Percentiles rank a stretch among this genome's conserved stretches.
Evolutionary conservation across 2,113 vertebrate species (phyloP).

Genomic region (Petaurus breviceps): DNA sequence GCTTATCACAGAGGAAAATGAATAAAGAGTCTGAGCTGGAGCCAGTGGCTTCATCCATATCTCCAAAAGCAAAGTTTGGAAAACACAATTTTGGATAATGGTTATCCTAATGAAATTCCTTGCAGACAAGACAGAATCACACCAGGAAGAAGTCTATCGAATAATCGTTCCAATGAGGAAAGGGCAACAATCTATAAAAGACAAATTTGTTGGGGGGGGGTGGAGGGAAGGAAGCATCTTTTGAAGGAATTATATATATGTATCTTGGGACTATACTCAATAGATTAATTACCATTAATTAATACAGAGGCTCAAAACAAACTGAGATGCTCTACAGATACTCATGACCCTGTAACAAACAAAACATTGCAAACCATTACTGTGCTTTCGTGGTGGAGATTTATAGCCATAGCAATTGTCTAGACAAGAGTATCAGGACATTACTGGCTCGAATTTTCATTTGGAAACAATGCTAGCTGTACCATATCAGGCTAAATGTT

Average conservation of each 20-base stretch:
- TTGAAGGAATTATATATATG: neutral
- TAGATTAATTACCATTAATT: slow-evolving; percentile 70
- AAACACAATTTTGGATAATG: slow-evolving; percentile 52
- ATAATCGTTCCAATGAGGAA: slow-evolving; percentile 34
- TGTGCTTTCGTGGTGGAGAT: slow-evolving; percentile 54
- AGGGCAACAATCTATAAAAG: slow-evolving; percentile 65
- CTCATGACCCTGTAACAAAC: slow-evolving; percentile 39
- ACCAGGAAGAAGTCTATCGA: slow-evolving; percentile 49
- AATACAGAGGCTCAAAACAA: slow-evolving; percentile 65
- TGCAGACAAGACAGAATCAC: slow-evolving; percentile 67
- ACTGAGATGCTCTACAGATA: slow-evolving; percentile 62
- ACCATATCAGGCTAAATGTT: slow-evolving; percentile 59
- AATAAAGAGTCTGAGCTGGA: neutral
- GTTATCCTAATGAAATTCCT: slow-evolving; percentile 68
- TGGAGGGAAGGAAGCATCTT: slow-evolving; percentile 30
- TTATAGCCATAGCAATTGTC: slow-evolving; percentile 70
- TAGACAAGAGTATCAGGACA: slow-evolving; percentile 74
- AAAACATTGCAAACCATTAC: slow-evolving; percentile 65
- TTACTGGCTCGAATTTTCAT: slow-evolving; percentile 66
- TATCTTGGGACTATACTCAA: slow-evolving; percentile 31
- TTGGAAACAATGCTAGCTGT: slow-evolving; percentile 60
- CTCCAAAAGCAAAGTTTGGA: slow-evolving; percentile 6
- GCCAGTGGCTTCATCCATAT: neutral
- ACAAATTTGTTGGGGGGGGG: slow-evolving; percentile 55
- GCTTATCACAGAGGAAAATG: neutral